Conservation (phyloP, 2,113 vertebrate genomes). For the Lipophrys pholis region DNA sequence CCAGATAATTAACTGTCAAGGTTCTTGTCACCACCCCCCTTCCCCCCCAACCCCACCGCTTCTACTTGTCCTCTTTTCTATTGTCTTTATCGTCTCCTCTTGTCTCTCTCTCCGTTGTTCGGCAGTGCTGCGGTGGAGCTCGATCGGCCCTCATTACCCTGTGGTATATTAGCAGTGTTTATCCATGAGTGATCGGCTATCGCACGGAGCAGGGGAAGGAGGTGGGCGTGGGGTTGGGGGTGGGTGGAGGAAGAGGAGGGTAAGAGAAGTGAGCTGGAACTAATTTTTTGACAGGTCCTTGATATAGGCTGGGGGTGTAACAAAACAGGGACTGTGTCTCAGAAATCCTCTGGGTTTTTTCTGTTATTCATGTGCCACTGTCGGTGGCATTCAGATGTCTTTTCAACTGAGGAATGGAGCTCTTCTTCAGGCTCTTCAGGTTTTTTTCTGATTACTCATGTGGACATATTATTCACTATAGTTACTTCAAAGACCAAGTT, state of each 20-base stretch:
- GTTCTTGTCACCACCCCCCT: conserved; percentile 52
- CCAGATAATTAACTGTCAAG: conserved; percentile 81
- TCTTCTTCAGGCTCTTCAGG: background rate
- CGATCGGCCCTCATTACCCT: conserved; percentile 50
- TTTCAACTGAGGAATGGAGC: background rate
- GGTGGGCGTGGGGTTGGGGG: conserved; percentile 17
- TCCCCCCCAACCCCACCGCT: background rate
- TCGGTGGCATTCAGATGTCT: conserved; percentile 6
- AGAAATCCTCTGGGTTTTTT: conserved; percentile 35
- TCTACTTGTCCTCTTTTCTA: background rate
- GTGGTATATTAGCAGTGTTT: conserved; percentile 59
- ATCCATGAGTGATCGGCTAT: conserved; percentile 64
- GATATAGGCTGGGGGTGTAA: conserved; percentile 44
- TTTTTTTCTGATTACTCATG: too few species aligned
- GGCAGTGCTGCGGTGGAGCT: conserved; percentile 29
- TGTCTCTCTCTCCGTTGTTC: conserved; percentile 22
- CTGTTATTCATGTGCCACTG: conserved; percentile 13
- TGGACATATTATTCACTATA: too few species aligned
- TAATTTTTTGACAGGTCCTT: conserved; percentile 67
- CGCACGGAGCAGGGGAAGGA: conserved; percentile 23
- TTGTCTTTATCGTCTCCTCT: background rate
- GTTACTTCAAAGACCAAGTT: too few species aligned
- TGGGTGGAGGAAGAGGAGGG: conserved; percentile 33
- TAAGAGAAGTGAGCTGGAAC: conserved; percentile 58
- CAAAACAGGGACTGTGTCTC: conserved; percentile 32